Evolutionary conservation across 2,797 vertebrate genomes (phyloP), one percentile per base, ranked within the genome.

Genomic region (Alcedo quadribrachys): DNA sequence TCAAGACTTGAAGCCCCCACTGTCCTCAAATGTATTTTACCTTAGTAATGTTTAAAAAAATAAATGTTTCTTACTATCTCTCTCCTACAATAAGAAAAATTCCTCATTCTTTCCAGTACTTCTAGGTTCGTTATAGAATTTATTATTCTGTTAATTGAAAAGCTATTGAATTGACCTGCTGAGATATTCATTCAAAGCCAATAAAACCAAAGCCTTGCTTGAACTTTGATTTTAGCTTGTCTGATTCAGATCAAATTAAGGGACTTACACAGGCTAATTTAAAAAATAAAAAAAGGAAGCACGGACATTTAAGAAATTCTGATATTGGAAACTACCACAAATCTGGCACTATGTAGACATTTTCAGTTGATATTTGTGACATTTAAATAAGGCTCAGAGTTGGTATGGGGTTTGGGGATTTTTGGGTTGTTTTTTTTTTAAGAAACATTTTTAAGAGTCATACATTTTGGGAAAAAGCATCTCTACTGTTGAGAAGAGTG

Each of bases 361-460:
- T 74, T 87, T 70, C 85, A 85, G 85, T 16, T 50, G 16, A n/a
- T 94, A 81, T 67, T 70, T 88, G 53, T 74, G 85, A 91, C 46
- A 94, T 93, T 93, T 93, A 91, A 87, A 46, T 40, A 90, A 76
- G 53, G 67, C 27, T 83, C 17, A 42, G 73, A 85, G 62, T 63
- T 67, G 54, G 37, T 63, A 20, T 62, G 3, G 27, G 27, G 0
- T 1, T 89, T 84, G 62, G 37, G 13, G 14, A 8, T 30, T 55
- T 84, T 70, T 17, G 46, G 22, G 21, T 7, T 18, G 20, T 92
- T 91, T 37, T 15, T 65, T 65, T 92, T 94, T 32, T 12, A 60
- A 87, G 51, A 81, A 90, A 88, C 81, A 93, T 57, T 86, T 67
- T 87, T 74, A 61, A 57, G 22, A 91, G 27, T 55, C 69, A 83